Conservation (phyloP, 2,797 vertebrate species). For the Sebastes wilsoni region DNA sequence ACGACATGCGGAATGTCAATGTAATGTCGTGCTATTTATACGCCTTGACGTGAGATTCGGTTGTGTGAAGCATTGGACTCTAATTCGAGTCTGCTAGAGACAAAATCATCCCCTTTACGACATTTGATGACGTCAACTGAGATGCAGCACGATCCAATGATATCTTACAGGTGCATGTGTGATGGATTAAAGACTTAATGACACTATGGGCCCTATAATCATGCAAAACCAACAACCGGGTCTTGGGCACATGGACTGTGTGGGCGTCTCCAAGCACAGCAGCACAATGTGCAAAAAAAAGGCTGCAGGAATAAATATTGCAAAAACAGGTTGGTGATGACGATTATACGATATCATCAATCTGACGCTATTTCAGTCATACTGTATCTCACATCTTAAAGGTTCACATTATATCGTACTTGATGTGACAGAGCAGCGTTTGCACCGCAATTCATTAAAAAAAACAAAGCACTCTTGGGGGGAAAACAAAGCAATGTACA, state of each 20-base stretch:
- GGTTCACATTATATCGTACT: neutral
- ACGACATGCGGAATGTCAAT: neutral
- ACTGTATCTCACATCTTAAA: neutral
- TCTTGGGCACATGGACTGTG: neutral
- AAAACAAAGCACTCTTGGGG: neutral
- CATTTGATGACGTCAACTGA: neutral
- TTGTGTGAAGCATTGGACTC: neutral
- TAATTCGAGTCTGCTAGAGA: neutral
- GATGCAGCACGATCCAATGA: neutral
- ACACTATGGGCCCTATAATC: neutral
- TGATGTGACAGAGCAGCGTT: neutral
- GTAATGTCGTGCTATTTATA: neutral
- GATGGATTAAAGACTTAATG: neutral
- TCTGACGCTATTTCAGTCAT: neutral
- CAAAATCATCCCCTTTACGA: neutral
- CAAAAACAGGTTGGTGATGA: neutral
- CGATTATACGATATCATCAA: neutral
- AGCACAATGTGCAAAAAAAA: neutral
- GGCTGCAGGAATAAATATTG: neutral
- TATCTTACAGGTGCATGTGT: neutral
- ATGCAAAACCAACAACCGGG: neutral
- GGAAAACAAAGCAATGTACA: neutral
- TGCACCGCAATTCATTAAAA: neutral
- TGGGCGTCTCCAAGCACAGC: neutral
- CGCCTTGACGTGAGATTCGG: neutral